These are phyloP conservation scores for Entomyzon cyanotis DNA, from an alignment of 2,113 vertebrate species.

Conservation along the genomic window DNA sequence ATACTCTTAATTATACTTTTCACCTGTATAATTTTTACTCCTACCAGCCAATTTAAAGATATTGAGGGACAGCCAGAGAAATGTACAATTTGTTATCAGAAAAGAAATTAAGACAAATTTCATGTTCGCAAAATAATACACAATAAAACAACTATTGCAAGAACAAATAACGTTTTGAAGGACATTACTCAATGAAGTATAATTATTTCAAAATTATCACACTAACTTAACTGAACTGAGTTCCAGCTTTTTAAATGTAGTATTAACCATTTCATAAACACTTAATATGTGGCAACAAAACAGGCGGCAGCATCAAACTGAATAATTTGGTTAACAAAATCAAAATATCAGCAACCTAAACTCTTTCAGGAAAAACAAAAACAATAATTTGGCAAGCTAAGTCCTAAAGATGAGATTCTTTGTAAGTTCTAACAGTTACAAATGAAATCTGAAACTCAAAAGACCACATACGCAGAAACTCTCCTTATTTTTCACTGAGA, in stretches of 20 bases:
- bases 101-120: background rate
- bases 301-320: background rate
- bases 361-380: background rate
- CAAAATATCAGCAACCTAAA: background rate
- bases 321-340: background rate
- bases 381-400: background rate
- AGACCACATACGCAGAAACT: background rate
- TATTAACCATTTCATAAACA: background rate
- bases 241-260: background rate
- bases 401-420: background rate
- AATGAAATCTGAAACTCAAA: background rate
- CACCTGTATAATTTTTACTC: background rate
- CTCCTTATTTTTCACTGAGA: background rate
- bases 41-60: background rate
- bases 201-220: background rate
- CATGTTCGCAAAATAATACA: background rate
- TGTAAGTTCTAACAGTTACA: background rate
- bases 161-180: background rate
- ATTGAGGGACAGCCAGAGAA: background rate
- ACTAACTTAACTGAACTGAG: background rate
- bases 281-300: background rate
- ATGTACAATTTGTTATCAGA: background rate
- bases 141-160: background rate
- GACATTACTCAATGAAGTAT: background rate
- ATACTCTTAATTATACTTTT: background rate